These are phyloP conservation scores for Popillia japonica DNA, from an alignment of 1,140 invertebrate species.

Conservation along the genomic window DNA sequence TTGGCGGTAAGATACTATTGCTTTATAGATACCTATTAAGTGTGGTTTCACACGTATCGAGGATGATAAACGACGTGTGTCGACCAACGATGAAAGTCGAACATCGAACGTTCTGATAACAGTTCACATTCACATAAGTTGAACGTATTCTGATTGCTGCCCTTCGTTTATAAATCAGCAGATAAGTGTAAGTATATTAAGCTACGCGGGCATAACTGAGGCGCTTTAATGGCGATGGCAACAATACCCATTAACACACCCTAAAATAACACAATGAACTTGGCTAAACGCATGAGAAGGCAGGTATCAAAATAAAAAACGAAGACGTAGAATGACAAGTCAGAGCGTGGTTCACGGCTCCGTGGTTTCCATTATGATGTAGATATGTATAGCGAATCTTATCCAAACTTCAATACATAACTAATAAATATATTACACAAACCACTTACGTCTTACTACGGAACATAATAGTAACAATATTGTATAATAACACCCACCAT, in stretches of 20 bases:
- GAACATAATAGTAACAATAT: neutral
- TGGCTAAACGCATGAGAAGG: constrained; percentile 57
- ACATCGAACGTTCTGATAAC: neutral
- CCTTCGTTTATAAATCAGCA: constrained; percentile 31
- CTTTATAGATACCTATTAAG: neutral
- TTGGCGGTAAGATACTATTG: neutral
- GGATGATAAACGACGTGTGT: neutral
- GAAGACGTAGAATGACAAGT: constrained; percentile 54
- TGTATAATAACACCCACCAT: constrained; percentile 2
- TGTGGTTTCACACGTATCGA: neutral
- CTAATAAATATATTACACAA: constrained; percentile 26
- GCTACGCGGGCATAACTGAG: neutral
- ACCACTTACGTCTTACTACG: constrained; percentile 15
- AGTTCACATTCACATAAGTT: constrained; percentile 11
- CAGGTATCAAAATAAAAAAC: constrained; percentile 55
- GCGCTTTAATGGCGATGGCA: constrained; percentile 1
- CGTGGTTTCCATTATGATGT: constrained; percentile 54
- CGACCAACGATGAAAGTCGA: neutral
- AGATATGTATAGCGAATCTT: constrained; percentile 48
- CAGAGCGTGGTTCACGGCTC: constrained; percentile 53
- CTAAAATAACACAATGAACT: constrained; percentile 51
- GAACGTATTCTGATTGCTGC: constrained; percentile 14
- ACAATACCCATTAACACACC: constrained; percentile 52
- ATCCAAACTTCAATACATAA: constrained; percentile 43
- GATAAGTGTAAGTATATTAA: constrained; percentile 32